phyloP scores from a whole-genome alignment of 2,888 invertebrate species.

The Dicycla oo region DNA sequence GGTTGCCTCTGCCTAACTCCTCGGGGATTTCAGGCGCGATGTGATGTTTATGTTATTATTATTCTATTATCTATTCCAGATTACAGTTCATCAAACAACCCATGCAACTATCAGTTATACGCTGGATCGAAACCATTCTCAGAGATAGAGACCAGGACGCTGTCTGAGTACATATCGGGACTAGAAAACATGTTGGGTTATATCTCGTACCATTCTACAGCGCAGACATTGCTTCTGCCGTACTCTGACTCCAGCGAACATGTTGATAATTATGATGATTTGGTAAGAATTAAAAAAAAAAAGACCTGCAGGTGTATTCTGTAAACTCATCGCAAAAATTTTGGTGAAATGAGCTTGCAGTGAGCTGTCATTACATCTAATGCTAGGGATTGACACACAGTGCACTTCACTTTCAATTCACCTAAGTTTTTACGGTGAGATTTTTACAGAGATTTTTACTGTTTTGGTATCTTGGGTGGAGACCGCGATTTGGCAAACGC shows the following conservation, averaged over 20 bases:
- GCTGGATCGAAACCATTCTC: slow-evolving; percentile 93
- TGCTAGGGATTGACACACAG: no score
- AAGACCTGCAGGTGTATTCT: no score
- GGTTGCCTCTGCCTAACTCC: not conserved
- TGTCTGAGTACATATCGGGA: slow-evolving; percentile 89
- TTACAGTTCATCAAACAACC: slow-evolving; percentile 84
- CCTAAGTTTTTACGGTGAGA: no score
- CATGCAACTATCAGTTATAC: slow-evolving; percentile 92
- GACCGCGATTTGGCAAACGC: not conserved
- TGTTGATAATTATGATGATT: slow-evolving; percentile 86
- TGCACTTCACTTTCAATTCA: no score
- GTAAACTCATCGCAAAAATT: no score
- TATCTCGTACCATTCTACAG: slow-evolving; percentile 94
- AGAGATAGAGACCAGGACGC: slow-evolving; percentile 91
- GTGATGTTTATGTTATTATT: no score
- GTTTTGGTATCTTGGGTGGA: not conserved
- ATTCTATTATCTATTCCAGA: slow-evolving; percentile 60
- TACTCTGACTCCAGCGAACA: slow-evolving; percentile 91
- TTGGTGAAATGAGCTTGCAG: no score
- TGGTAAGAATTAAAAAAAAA: slow-evolving; percentile 72
- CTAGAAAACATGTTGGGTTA: slow-evolving; percentile 91
- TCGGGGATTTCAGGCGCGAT: not conserved
- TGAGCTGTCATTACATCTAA: no score
- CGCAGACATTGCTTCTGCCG: slow-evolving; percentile 92
- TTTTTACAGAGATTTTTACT: no score